These are phyloP conservation scores for Lithobates pipiens DNA, from an alignment of 2,797 vertebrate species.

Conservation along the genomic window DNA sequence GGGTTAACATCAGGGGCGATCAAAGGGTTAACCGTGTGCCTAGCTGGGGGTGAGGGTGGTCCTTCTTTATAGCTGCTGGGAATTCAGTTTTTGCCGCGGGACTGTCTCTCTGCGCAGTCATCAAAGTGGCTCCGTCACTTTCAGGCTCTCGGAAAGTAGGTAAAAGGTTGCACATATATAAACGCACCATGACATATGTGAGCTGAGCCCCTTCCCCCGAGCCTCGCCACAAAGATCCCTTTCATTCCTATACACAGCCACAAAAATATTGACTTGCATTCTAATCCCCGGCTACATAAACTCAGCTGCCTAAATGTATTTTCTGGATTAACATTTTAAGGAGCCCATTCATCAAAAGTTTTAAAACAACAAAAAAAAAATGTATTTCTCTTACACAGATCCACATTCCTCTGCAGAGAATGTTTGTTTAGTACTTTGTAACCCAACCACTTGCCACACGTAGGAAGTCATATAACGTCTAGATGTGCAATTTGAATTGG, in stretches of 20 bases:
- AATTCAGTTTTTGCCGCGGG: too few relatives aligned
- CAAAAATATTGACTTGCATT: neutral
- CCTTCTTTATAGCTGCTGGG: too few relatives aligned
- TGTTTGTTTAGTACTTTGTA: neutral
- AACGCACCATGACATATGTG: neutral
- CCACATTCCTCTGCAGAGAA: neutral
- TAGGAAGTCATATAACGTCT: too few relatives aligned
- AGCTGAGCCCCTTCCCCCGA: neutral
- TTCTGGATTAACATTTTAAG: neutral
- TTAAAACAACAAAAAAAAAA: neutral
- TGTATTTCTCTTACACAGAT: neutral
- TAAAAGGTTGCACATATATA: conserved; percentile 16
- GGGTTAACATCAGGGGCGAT: too few relatives aligned
- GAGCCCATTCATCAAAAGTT: conserved; percentile 7
- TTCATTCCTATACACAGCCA: neutral
- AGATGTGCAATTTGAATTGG: too few relatives aligned
- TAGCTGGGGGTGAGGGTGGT: too few relatives aligned
- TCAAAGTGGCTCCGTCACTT: neutral
- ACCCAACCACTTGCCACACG: too few relatives aligned
- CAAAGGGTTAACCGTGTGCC: too few relatives aligned
- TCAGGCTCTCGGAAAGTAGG: conserved; percentile 10
- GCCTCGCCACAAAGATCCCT: neutral
- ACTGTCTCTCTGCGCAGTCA: neutral
- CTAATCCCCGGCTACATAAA: conserved; percentile 39
- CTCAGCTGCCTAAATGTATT: neutral